Percentiles rank a stretch among this genome's conserved stretches.
Conservation (phyloP, 2,888 invertebrate species). For the Drepanosiphum platanoidis region DNA sequence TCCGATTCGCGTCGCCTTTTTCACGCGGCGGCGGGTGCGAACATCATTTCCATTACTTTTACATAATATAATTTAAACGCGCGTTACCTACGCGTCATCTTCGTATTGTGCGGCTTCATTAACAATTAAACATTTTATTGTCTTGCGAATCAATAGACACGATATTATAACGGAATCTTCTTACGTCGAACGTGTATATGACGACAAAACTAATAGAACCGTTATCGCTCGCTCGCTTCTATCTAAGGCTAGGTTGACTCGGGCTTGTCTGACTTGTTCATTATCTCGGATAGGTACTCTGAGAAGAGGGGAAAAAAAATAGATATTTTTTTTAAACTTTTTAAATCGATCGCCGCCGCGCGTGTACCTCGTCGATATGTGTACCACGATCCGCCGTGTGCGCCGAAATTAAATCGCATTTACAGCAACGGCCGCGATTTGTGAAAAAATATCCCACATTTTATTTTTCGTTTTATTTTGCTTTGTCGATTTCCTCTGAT, state of each 20-base stretch:
- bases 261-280: constrained; percentile 11
- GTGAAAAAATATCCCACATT: constrained; percentile 10
- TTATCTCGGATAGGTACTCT: too few relatives aligned
- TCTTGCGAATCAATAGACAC: not conserved
- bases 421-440: not conserved
- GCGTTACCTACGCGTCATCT: not conserved
- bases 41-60: not conserved
- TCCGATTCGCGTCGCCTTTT: not conserved
- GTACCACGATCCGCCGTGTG: too few relatives aligned
- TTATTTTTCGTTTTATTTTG: not conserved
- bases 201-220: constrained; percentile 24
- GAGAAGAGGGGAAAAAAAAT: not conserved
- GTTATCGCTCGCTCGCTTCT: constrained; percentile 36
- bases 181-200: constrained; percentile 26
- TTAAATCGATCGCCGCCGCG: too few relatives aligned
- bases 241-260: constrained; percentile 28
- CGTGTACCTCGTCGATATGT: too few relatives aligned
- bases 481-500: not conserved
- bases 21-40: not conserved
- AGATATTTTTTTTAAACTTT: too few relatives aligned
- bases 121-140: not conserved
- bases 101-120: not conserved
- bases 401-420: not conserved
- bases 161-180: constrained; percentile 26
- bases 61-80: not conserved